phyloP scores from a whole-genome alignment of 2,113 vertebrate species.

The Diadophis punctatus region DNA sequence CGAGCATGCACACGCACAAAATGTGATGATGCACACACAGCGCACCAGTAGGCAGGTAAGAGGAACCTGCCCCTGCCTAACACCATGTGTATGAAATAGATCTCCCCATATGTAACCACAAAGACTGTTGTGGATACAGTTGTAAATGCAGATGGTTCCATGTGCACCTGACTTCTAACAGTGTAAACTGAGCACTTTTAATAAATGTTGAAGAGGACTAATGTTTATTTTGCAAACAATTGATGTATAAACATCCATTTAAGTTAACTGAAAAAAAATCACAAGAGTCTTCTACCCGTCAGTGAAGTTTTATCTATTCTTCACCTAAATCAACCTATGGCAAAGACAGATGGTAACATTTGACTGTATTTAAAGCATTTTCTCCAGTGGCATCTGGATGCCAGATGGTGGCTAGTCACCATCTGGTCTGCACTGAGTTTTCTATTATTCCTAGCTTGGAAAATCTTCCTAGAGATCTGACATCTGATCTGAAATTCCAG shows the following conservation, averaged over 20 bases:
- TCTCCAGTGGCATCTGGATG: background rate
- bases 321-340: background rate
- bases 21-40: too few relatives aligned
- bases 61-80: too few relatives aligned
- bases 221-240: background rate
- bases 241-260: background rate
- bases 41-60: too few relatives aligned
- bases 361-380: background rate
- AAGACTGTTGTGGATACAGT: background rate
- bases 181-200: background rate
- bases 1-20: too few relatives aligned
- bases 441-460: conserved; percentile 9
- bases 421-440: conserved; percentile 5
- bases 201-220: background rate
- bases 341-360: background rate
- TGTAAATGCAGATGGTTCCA: background rate
- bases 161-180: background rate
- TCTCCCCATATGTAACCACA: background rate
- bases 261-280: background rate
- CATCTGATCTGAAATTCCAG: background rate
- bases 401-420: conserved; percentile 11
- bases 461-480: conserved; percentile 1
- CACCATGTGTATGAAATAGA: background rate
- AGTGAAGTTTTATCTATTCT: background rate
- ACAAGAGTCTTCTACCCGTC: background rate